These are phyloP conservation scores for Dromaius novaehollandiae DNA, from an alignment of 2,113 vertebrate genomes.

Conservation along the genomic window DNA sequence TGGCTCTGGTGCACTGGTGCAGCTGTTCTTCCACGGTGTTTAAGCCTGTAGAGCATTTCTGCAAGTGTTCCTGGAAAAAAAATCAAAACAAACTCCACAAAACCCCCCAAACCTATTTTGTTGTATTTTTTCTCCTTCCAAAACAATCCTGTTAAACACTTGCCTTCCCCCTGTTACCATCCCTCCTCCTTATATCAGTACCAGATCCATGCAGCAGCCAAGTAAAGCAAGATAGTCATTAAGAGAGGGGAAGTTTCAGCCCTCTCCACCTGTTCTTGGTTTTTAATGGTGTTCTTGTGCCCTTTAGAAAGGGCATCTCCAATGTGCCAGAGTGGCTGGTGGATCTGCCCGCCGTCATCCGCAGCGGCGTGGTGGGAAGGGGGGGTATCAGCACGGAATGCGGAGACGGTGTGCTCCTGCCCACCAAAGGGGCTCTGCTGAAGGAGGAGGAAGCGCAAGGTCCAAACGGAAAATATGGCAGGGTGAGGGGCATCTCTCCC, in stretches of 20 bases:
- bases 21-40: background rate
- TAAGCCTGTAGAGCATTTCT: background rate
- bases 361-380: background rate
- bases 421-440: background rate
- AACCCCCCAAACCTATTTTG: rapidly evolving
- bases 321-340: too few relatives aligned
- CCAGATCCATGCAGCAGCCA: background rate
- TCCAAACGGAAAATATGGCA: background rate
- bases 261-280: background rate
- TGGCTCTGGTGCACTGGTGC: rapidly evolving
- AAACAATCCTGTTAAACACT: background rate
- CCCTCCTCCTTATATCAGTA: background rate
- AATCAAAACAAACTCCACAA: background rate
- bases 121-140: too few relatives aligned
- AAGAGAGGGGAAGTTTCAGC: background rate
- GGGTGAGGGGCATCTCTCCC: too few relatives aligned
- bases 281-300: background rate
- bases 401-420: background rate
- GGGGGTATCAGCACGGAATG: background rate
- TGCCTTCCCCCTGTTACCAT: too few relatives aligned
- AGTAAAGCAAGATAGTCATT: background rate
- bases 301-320: background rate
- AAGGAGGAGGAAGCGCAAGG: background rate
- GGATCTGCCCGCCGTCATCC: background rate
- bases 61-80: background rate